Evolutionary conservation across 2,797 vertebrate species (phyloP), one percentile per base, ranked within the genome.

Genomic region (Sebastes goodei): DNA sequence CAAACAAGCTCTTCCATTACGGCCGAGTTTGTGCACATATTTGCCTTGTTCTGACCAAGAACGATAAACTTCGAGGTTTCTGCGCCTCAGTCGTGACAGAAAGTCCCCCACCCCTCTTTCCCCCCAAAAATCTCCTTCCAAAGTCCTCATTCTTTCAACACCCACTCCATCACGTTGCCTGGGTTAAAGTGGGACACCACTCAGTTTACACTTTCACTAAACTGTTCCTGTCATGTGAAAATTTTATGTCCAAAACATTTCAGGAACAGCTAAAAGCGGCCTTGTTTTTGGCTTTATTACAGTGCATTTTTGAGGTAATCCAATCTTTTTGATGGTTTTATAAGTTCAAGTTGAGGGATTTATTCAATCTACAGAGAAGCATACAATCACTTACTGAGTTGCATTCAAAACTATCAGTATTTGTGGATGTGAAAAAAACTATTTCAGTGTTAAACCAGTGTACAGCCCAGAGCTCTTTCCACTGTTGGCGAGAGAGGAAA

Each of bases 21-120:
- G 57, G 82, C 23, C 14, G 93, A 90, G 93, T 89, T 92, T 95
- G 94, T 92, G 94, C 93, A 91, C 83, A 76, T 83, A 75, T 92
- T 86, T 80, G 90, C 90, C 91, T 92, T 88, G 80, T 91, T 91
- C 80, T 84, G 86, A 89, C 82, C 69, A 76, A 85, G 82, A 92
- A 86, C 55, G 57, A 70, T 84, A 74, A 90, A 87, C 72, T 61
- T 73, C 4, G 49, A 80, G 72, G 80, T 79, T 83, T 72, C 74
- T 66, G 46, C 78, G 30, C 61, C 71, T 79, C 55, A 25, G 55
- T 62, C 52, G 42, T 73, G 77, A 81, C 76, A 76, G 64, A 80
- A 84, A 70, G 63, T 20, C 17, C 32, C 46, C 25, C 42, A 14
- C 60, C 1, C 3, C 1, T 10, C 5, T 27, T 12, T 5, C 2